Evolutionary conservation across 2,888 invertebrate species (phyloP), one percentile per base, ranked within the genome.

Genomic region (Meiosimyza decipiens): DNA sequence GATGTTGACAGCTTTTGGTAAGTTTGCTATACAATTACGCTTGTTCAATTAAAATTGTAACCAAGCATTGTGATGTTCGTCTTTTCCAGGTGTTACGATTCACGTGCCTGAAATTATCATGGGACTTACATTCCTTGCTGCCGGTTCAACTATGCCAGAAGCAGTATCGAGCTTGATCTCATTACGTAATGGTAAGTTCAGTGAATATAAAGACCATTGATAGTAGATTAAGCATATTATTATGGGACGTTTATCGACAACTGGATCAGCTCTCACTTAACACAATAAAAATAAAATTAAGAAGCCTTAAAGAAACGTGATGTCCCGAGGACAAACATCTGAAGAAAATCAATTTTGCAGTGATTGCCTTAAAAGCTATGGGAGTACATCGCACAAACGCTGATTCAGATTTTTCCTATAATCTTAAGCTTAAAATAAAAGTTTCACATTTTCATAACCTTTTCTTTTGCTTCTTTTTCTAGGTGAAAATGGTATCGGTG

Each of bases 101-200:
- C 89, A 90, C 6, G 93, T 97, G 65, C 94, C 96, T 0, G 95
- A 96, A 79, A 93, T 95, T 12, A 92, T 97, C 0, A 94, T 97
- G 93, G 97, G 97, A 3, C 91, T 97, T 81, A 96, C 96, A 0
- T 94, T 97, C 81, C 88, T 97, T 74, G 96, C 97, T 0, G 95
- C 95, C 18, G 97, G 97, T 4, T 95, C 96, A 1, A 95, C 95
- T 79, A 90, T 97, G 79, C 97, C 97, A 0, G 97, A 91, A 81
- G 90, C 91, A 0, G 89, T 90, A 51, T 95, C 96, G 0, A 95
- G 95, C 81, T 91, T 94, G 51, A 94, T 97, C 76, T 94, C 96
- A 82, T 92, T 95, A 1, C 90, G 93, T 82, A 92, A 93, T 90
- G 97, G 96, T 95, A 87, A 77, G 78, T 67, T 84, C 77, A 63